Percentiles rank a stretch among this genome's conserved stretches.
Conservation (phyloP, 2,797 vertebrate genomes). For the Clamator glandarius region DNA sequence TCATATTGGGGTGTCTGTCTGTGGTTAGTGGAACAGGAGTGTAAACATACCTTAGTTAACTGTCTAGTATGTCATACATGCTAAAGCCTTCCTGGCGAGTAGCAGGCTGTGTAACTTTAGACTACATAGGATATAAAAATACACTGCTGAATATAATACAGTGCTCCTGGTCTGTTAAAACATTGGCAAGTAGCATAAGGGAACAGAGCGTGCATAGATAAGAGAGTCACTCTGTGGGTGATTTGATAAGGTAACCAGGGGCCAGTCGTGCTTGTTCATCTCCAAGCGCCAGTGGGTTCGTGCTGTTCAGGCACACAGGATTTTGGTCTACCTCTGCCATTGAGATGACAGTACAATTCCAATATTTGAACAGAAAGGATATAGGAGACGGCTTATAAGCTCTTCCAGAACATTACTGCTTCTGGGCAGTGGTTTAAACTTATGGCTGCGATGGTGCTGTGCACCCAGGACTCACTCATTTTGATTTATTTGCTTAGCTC, state of each 20-base stretch:
- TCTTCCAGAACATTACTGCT: neutral
- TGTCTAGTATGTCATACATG: slow-evolving; percentile 1
- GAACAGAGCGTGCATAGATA: slow-evolving; percentile 26
- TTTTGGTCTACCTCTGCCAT: neutral
- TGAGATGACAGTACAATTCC: neutral
- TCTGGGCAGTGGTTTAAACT: neutral
- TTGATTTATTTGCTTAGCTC: neutral
- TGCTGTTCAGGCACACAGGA: neutral
- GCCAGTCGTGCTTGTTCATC: neutral
- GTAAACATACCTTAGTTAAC: slow-evolving; percentile 46
- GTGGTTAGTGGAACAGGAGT: slow-evolving; percentile 9
- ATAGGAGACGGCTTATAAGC: neutral
- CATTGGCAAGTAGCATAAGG: slow-evolving; percentile 11
- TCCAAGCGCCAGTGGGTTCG: neutral
- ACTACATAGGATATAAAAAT: slow-evolving; percentile 32
- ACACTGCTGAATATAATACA: neutral
- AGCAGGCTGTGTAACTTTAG: slow-evolving; percentile 39
- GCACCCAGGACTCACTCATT: neutral
- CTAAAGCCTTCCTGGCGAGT: neutral
- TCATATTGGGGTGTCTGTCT: neutral
- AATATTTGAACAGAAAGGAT: neutral
- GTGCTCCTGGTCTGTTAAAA: slow-evolving; percentile 32
- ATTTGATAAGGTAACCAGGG: slow-evolving; percentile 18
- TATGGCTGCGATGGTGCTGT: neutral
- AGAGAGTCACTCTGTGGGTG: neutral